Percentiles rank a stretch among this genome's conserved stretches.
These are phyloP conservation scores for Chrysotoxum bicinctum DNA, from an alignment of 2,888 invertebrate genomes.

Conservation along the genomic window DNA sequence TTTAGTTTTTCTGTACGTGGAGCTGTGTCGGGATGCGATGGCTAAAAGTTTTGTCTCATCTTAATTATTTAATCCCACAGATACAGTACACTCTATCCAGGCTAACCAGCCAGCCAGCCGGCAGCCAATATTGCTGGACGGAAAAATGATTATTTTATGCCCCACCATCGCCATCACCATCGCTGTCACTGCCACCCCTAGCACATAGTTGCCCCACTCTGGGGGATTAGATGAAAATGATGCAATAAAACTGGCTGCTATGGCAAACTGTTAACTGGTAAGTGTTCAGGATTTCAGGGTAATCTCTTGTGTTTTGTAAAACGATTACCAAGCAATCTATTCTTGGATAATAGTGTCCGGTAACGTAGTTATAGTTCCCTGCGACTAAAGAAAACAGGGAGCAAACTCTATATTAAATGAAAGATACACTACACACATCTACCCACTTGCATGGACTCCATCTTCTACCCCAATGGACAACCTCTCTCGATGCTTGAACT, in stretches of 20 bases:
- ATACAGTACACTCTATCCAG: constrained; percentile 23
- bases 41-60: constrained; percentile 44
- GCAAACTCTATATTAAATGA: constrained; percentile 22
- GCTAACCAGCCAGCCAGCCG: constrained; percentile 12
- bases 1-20: not conserved
- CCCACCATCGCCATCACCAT: not conserved
- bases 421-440: constrained; percentile 11
- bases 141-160: constrained; percentile 55
- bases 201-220: not conserved
- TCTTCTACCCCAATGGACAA: not conserved
- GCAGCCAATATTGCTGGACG: constrained; percentile 52
- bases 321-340: constrained; percentile 76
- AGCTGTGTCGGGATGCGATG: not conserved
- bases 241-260: constrained; percentile 43
- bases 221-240: constrained; percentile 50
- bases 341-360: constrained; percentile 68
- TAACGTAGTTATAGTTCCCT: constrained; percentile 61
- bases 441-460: not conserved
- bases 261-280: constrained; percentile 48
- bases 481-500: not conserved
- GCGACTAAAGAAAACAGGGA: constrained; percentile 32
- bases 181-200: constrained; percentile 6
- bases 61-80: constrained; percentile 64
- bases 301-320: constrained; percentile 75
- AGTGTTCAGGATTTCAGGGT: constrained; percentile 62